phyloP scores from a whole-genome alignment of 1,140 invertebrate species.

The Neotoxoptera formosana region DNA sequence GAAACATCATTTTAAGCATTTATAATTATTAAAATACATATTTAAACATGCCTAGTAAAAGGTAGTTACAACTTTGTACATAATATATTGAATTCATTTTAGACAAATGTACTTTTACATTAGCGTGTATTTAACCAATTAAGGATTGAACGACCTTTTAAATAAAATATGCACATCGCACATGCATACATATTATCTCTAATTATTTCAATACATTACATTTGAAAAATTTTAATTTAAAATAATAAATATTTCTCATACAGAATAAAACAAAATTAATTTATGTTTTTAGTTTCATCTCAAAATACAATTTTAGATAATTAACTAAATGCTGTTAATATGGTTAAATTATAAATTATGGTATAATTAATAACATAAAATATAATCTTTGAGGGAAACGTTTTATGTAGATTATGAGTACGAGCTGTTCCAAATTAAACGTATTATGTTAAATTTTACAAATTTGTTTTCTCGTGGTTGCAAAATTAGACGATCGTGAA shows the following conservation, averaged over 20 bases:
- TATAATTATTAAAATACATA: not conserved
- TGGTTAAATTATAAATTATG: not conserved
- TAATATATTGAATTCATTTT: not conserved
- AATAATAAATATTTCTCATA: not conserved
- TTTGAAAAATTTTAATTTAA: not conserved
- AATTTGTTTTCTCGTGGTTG: not conserved
- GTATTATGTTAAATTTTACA: not conserved
- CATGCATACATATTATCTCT: not conserved
- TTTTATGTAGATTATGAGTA: not conserved
- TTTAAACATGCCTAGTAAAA: not conserved
- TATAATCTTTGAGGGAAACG: slow-evolving; percentile 8
- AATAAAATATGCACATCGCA: not conserved
- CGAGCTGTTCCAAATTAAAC: not conserved
- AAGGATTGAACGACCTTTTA: not conserved
- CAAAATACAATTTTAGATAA: slow-evolving; percentile 15
- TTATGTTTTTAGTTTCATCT: not conserved
- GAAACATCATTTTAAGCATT: not conserved
- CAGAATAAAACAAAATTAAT: not conserved
- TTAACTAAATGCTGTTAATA: not conserved
- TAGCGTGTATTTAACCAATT: not conserved
- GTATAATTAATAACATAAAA: slow-evolving; percentile 7
- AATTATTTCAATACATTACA: not conserved
- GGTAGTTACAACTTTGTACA: not conserved
- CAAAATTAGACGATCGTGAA: not conserved
- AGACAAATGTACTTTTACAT: not conserved